phyloP scores from a whole-genome alignment of 1,140 invertebrate genomes.

The Rhagoletis zephyria region DNA sequence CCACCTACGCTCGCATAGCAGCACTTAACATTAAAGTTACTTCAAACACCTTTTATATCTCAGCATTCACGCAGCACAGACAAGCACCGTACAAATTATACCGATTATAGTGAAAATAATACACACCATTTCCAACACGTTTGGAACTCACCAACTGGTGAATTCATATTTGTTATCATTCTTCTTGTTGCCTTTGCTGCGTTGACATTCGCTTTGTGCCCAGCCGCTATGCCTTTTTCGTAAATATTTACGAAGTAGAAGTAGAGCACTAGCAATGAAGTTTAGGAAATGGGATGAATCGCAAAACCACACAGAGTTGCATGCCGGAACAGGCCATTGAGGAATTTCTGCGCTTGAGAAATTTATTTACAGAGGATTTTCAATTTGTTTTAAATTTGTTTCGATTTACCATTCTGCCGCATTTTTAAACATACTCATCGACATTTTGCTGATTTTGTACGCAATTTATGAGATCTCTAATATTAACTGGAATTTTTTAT shows the following conservation, averaged over 20 bases:
- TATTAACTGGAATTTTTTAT: too few species aligned
- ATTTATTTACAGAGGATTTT: neutral
- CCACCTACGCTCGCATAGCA: neutral
- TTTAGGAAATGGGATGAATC: neutral
- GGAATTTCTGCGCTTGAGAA: neutral
- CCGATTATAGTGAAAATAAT: too few species aligned
- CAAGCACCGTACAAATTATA: neutral
- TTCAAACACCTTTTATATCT: too few species aligned
- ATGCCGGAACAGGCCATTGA: neutral
- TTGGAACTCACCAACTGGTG: neutral
- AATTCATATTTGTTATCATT: neutral
- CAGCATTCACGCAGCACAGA: neutral
- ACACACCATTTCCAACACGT: neutral
- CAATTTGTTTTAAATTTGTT: neutral
- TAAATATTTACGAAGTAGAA: constrained; percentile 35
- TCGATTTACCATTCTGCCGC: too few species aligned
- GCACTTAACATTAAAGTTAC: too few species aligned
- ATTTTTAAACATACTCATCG: too few species aligned
- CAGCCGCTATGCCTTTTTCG: neutral
- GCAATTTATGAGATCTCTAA: too few species aligned
- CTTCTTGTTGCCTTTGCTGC: neutral
- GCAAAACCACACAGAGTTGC: neutral
- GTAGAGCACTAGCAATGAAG: neutral
- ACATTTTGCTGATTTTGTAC: too few species aligned
- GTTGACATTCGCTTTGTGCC: neutral